Percentiles rank a stretch among this genome's conserved stretches.
Conservation (phyloP, 2,797 vertebrate species). For the Carduelis carduelis region DNA sequence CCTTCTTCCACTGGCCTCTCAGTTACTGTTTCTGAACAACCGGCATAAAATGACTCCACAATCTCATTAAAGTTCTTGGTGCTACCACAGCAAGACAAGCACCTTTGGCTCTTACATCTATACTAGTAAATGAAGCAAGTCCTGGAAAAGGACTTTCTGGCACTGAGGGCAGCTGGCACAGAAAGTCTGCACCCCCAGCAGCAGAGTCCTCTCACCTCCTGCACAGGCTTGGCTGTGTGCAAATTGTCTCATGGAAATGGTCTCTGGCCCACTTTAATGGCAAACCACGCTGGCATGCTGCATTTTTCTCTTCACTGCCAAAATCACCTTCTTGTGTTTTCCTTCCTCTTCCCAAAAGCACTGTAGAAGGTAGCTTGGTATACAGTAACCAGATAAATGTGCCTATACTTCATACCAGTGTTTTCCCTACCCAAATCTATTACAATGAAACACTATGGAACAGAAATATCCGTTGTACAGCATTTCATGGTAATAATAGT, state of each 20-base stretch:
- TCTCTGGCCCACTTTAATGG: neutral
- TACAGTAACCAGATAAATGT: neutral
- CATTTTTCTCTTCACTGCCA: neutral
- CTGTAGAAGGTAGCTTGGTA: neutral
- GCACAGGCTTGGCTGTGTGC: rapidly evolving
- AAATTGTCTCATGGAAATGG: neutral
- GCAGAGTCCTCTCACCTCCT: neutral
- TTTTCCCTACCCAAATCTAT: neutral
- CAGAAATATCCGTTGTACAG: neutral
- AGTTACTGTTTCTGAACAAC: neutral
- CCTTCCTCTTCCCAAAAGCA: neutral
- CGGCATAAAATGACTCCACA: neutral
- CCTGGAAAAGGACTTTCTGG: neutral
- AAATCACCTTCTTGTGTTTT: neutral
- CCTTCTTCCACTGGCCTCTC: neutral
- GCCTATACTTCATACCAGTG: neutral
- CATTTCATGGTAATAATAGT: neutral
- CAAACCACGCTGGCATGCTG: neutral
- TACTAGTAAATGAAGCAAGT: neutral
- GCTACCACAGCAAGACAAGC: neutral
- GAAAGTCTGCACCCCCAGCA: neutral
- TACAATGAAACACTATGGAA: neutral
- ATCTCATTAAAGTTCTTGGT: neutral
- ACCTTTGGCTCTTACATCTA: neutral
- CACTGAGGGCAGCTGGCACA: neutral